A percentile compares a stretch with the other conserved stretches of the same genome.
Conservation (phyloP, 2,113 vertebrate species). For the Phylloscopus trochilus region DNA sequence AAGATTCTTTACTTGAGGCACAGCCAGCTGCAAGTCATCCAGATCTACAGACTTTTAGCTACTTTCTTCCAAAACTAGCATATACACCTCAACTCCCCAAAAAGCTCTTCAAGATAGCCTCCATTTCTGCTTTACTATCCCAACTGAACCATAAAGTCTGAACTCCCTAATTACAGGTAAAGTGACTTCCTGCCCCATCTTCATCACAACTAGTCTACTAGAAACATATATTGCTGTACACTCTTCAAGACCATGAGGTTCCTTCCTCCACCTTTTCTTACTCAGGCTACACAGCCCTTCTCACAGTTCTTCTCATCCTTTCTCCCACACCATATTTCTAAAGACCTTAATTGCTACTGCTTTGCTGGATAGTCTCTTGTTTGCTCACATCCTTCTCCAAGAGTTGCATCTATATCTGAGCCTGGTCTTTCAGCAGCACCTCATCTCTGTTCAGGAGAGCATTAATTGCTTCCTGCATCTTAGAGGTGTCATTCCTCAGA, state of each 20-base stretch:
- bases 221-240: not conserved
- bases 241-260: not conserved
- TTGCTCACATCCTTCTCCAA: not conserved
- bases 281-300: not conserved
- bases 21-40: not conserved
- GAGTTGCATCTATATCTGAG: not conserved
- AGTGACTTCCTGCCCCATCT: not conserved
- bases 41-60: not conserved
- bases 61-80: not conserved
- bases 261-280: not conserved
- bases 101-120: not conserved
- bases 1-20: not conserved
- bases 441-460: not conserved
- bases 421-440: not conserved
- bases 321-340: not conserved
- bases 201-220: not conserved
- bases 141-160: not conserved
- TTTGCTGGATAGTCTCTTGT: not conserved
- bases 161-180: not conserved
- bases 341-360: not conserved
- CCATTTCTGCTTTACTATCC: not conserved
- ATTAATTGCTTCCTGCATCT: not conserved
- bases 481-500: not conserved
- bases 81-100: fast-evolving
- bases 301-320: not conserved